Conservation (phyloP, 2,113 vertebrate genomes). For the Psilopsiagon aurifrons region DNA sequence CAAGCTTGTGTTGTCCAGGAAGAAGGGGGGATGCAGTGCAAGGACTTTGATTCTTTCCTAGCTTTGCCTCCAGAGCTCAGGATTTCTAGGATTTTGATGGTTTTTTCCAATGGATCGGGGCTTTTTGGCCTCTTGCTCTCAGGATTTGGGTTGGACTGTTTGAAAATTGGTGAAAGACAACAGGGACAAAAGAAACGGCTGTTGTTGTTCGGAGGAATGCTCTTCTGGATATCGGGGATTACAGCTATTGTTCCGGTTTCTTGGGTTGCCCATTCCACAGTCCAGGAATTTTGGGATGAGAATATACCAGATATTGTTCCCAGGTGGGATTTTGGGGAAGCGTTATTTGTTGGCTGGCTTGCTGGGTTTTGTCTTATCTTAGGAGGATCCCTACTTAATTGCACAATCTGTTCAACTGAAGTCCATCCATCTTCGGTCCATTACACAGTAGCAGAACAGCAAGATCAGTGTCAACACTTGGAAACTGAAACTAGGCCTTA, state of each 20-base stretch:
- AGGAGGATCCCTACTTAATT: conserved; percentile 85
- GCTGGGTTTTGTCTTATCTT: conserved; percentile 86
- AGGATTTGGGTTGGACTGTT: conserved; percentile 84
- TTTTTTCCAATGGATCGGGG: conserved; percentile 83
- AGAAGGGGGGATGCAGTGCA: conserved; percentile 90
- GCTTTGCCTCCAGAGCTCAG: conserved; percentile 84
- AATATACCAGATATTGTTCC: conserved; percentile 90
- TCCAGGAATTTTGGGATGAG: conserved; percentile 91
- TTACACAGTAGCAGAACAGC: conserved; percentile 22
- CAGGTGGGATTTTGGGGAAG: conserved; percentile 95
- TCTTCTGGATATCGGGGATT: conserved; percentile 85
- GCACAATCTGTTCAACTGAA: conserved; percentile 37
- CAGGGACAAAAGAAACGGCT: conserved; percentile 79
- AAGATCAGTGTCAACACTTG: conserved; percentile 30
- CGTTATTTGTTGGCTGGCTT: conserved; percentile 92
- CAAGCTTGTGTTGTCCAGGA: conserved; percentile 90
- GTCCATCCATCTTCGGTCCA: not conserved
- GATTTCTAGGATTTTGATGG: conserved; percentile 87
- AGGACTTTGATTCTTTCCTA: conserved; percentile 87
- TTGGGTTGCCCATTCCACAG: conserved; percentile 87
- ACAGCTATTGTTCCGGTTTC: conserved; percentile 86
- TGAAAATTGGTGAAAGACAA: conserved; percentile 73
- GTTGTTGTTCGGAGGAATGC: conserved; percentile 80
- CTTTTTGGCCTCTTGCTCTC: conserved; percentile 79
- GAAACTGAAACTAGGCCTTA: conserved; percentile 59